phyloP scores from a whole-genome alignment of 2,888 invertebrate species.

The Cheilosia impressa region DNA sequence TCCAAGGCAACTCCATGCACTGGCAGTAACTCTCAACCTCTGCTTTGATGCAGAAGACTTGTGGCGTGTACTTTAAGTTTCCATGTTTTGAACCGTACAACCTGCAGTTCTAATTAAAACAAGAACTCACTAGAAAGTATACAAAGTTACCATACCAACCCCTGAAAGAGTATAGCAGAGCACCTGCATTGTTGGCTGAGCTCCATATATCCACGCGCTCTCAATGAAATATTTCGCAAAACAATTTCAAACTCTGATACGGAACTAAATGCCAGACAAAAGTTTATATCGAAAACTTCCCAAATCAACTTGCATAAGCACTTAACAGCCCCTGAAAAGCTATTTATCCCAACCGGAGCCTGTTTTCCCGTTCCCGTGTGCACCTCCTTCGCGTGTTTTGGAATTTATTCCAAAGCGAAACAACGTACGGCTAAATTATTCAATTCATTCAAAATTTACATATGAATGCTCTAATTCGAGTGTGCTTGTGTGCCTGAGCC shows the following conservation, averaged over 20 bases:
- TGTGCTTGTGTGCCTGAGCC: constrained; percentile 21
- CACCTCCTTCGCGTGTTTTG: constrained; percentile 24
- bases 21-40: too few species aligned
- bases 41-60: too few species aligned
- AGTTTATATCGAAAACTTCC: constrained; percentile 66
- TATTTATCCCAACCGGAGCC: constrained; percentile 13
- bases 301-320: constrained; percentile 62
- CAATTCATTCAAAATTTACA: constrained; percentile 73
- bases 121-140: too few species aligned
- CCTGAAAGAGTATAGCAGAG: background rate
- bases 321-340: constrained; percentile 52
- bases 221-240: constrained; percentile 39
- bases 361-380: background rate
- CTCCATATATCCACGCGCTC: background rate
- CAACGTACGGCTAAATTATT: constrained; percentile 67
- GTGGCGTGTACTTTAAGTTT: too few species aligned
- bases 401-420: constrained; percentile 56
- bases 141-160: too few species aligned
- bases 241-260: constrained; percentile 56
- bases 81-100: too few species aligned
- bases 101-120: too few species aligned
- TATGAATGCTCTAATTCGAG: constrained; percentile 69
- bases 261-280: constrained; percentile 64
- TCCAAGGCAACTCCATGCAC: too few species aligned
- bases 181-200: constrained; percentile 46